A percentile compares a stretch with the other conserved stretches of the same genome.
phyloP scores from a whole-genome alignment of 2,888 invertebrate genomes.

The Caenorhabditis sp. region DNA sequence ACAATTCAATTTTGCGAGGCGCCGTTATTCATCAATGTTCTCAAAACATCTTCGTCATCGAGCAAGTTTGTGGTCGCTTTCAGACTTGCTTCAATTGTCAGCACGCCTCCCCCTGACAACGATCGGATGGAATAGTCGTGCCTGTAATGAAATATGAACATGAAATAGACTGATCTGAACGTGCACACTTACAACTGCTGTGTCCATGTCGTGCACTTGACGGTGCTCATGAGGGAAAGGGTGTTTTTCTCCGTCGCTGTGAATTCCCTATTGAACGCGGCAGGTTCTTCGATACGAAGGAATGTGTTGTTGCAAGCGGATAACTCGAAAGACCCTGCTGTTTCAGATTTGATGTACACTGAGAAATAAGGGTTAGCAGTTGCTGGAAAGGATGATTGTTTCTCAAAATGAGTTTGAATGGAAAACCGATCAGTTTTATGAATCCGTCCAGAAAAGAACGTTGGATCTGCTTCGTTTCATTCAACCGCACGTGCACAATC shows the following conservation, averaged over 20 bases:
- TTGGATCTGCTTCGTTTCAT: too few relatives aligned
- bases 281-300: not conserved
- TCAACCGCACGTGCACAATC: too few relatives aligned
- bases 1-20: too few relatives aligned
- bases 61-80: not conserved
- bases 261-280: not conserved
- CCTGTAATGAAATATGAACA: not conserved
- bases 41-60: not conserved
- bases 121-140: not conserved
- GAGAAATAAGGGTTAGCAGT: too few relatives aligned
- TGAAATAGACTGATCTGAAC: not conserved
- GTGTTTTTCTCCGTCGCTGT: not conserved
- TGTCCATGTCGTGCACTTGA: not conserved
- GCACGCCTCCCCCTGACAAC: not conserved
- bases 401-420: too few relatives aligned
- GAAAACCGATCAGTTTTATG: too few relatives aligned
- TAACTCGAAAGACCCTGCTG: not conserved
- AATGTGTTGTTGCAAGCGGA: not conserved
- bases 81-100: not conserved
- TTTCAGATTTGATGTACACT: not conserved
- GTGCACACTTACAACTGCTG: not conserved
- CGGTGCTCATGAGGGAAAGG: not conserved
- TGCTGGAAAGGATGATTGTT: too few relatives aligned
- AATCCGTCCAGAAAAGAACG: too few relatives aligned
- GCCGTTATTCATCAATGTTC: too few relatives aligned